These are phyloP conservation scores for Zonitis immaculata DNA, from an alignment of 2,888 invertebrate species.

Conservation along the genomic window DNA sequence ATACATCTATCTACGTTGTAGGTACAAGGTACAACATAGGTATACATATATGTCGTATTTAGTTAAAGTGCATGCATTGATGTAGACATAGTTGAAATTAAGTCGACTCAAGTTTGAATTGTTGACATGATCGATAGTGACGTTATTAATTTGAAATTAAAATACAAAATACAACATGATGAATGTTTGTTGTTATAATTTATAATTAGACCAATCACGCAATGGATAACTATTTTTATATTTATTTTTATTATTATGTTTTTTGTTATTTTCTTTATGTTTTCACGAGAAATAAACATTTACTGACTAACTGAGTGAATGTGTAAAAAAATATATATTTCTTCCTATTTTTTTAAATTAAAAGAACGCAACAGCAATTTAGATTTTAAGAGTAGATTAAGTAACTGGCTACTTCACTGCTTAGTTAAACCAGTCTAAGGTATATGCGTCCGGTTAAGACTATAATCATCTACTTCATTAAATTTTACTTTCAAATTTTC, in stretches of 20 bases:
- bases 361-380: constrained; percentile 1
- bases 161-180: neutral
- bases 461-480: neutral
- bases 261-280: neutral
- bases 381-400: neutral
- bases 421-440: neutral
- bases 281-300: neutral
- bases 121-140: neutral
- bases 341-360: constrained; percentile 1
- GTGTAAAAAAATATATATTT: neutral
- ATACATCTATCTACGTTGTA: too few relatives aligned
- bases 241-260: neutral
- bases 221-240: neutral
- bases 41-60: too few relatives aligned
- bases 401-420: constrained; percentile 1
- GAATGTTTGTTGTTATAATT: neutral
- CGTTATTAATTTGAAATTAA: neutral
- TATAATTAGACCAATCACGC: neutral
- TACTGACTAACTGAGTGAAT: neutral
- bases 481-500: constrained; percentile 1
- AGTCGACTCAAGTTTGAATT: neutral
- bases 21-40: too few relatives aligned
- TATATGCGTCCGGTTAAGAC: neutral
- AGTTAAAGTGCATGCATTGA: too few relatives aligned
- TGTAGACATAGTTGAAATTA: neutral